Conservation (phyloP, 1,140 invertebrate genomes). For the Pogonomyrmex californicus region DNA sequence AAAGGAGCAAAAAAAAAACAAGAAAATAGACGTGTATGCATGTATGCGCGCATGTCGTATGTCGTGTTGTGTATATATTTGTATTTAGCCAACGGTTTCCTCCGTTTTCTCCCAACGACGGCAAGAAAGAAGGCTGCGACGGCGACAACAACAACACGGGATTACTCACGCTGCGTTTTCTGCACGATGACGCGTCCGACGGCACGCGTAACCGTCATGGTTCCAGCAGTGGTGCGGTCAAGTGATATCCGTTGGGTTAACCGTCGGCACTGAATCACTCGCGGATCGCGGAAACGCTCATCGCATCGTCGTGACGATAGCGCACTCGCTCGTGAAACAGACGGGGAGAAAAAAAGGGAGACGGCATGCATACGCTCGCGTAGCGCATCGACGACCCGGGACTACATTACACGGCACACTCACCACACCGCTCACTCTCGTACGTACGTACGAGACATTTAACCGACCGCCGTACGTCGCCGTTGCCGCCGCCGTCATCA, state of each 20-base stretch:
- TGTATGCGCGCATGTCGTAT: no score
- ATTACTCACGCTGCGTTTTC: constrained; percentile 66
- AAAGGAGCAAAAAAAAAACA: background rate
- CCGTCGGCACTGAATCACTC: constrained; percentile 79
- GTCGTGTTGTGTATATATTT: no score
- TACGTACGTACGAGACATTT: constrained; percentile 63
- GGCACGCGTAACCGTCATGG: constrained; percentile 66
- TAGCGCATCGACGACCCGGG: constrained; percentile 28
- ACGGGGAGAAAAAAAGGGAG: background rate
- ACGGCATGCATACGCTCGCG: constrained; percentile 33
- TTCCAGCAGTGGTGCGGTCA: constrained; percentile 53
- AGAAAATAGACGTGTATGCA: background rate
- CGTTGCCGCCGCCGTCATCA: background rate
- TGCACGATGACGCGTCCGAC: constrained; percentile 39
- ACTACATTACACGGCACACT: constrained; percentile 65
- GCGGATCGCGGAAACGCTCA: constrained; percentile 59
- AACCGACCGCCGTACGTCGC: constrained; percentile 47
- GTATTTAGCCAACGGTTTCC: background rate
- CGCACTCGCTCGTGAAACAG: background rate
- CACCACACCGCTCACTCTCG: constrained; percentile 17
- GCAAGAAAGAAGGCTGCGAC: background rate
- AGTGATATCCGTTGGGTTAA: constrained; percentile 64
- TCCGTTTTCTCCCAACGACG: constrained; percentile 1
- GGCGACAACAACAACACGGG: background rate
- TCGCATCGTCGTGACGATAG: constrained; percentile 58